These are phyloP conservation scores for Psilopsiagon aymara DNA, from an alignment of 2,113 vertebrate genomes.

Conservation along the genomic window DNA sequence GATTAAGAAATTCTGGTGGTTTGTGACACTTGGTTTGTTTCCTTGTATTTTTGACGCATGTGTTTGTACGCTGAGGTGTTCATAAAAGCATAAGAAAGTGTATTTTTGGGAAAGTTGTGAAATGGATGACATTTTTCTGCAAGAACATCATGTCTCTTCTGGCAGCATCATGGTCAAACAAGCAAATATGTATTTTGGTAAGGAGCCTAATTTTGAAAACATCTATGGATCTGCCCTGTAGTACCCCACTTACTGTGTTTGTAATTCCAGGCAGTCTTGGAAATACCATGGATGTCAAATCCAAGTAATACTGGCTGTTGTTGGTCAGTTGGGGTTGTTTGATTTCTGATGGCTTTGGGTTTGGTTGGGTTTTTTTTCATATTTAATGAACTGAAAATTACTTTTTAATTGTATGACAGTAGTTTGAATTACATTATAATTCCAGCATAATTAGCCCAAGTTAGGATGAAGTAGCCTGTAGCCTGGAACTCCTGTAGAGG, in stretches of 20 bases:
- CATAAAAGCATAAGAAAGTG: background rate
- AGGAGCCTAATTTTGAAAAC: background rate
- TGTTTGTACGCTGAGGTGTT: background rate
- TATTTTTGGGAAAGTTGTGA: background rate
- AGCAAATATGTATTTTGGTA: slow-evolving; percentile 53
- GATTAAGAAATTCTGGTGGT: background rate
- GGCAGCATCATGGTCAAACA: background rate
- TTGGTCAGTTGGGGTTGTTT: background rate
- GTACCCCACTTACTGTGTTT: background rate
- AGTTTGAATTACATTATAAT: background rate
- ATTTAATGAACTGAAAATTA: background rate
- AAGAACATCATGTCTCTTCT: slow-evolving; percentile 39
- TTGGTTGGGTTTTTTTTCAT: background rate
- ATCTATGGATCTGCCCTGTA: background rate
- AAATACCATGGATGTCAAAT: background rate
- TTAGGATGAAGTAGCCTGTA: background rate
- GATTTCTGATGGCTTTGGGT: background rate
- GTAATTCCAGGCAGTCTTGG: background rate
- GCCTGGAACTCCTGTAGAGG: background rate
- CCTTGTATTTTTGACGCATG: background rate
- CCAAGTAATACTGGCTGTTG: background rate
- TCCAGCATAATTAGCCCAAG: background rate
- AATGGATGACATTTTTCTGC: slow-evolving; percentile 13
- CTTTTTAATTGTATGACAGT: background rate
- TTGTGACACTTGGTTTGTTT: background rate